These are phyloP conservation scores for Butorides virescens DNA, from an alignment of 2,113 vertebrate species.

Conservation along the genomic window DNA sequence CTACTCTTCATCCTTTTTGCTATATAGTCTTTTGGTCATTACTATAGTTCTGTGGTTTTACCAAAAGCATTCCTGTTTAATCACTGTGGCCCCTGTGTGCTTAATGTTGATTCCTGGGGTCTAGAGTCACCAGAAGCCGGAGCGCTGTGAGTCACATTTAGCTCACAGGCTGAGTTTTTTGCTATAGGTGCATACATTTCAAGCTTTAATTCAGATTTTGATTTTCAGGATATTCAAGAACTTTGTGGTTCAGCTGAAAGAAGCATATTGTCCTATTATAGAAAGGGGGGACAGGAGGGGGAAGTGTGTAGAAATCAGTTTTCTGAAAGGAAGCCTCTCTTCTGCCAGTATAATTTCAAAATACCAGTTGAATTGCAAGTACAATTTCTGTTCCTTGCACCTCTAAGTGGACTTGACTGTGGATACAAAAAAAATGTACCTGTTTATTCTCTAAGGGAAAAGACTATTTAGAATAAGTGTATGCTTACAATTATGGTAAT, in stretches of 20 bases:
- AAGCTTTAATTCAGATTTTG: neutral
- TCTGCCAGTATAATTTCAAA: constrained; percentile 22
- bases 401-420: constrained; percentile 49
- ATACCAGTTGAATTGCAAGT: constrained; percentile 29
- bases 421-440: neutral
- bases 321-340: constrained; percentile 37
- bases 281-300: neutral
- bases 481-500: constrained; percentile 41
- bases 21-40: neutral
- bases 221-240: constrained; percentile 32
- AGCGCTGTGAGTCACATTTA: neutral
- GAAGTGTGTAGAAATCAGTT: neutral
- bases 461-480: constrained; percentile 17
- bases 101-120: neutral
- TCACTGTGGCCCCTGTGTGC: neutral
- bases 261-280: neutral
- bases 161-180: neutral
- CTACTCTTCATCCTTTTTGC: neutral
- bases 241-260: constrained; percentile 7
- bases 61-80: neutral
- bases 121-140: neutral
- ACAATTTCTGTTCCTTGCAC: constrained; percentile 49
- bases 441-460: constrained; percentile 52
- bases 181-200: neutral
- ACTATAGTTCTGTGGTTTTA: neutral